A percentile compares a stretch with the other conserved stretches of the same genome.
phyloP scores from a whole-genome alignment of 2,113 vertebrate species.

The Pelobates fuscus region DNA sequence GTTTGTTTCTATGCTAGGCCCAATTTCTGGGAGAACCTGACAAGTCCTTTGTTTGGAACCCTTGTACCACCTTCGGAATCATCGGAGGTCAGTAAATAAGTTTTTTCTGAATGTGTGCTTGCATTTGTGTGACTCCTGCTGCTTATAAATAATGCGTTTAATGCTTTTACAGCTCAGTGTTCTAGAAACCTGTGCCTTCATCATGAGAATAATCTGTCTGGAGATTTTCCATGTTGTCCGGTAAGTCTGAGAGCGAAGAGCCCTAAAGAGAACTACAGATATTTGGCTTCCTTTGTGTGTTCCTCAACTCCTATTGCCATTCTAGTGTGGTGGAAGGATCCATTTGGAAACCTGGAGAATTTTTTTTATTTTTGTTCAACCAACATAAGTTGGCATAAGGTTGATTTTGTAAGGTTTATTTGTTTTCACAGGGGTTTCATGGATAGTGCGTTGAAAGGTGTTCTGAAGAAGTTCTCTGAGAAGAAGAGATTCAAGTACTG shows the following conservation, averaged over 20 bases:
- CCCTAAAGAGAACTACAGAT: too few relatives aligned
- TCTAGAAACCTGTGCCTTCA: slow-evolving; percentile 94
- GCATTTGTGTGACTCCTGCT: neutral
- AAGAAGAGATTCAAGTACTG: slow-evolving; percentile 91
- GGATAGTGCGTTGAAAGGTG: slow-evolving; percentile 88
- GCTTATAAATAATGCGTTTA: neutral
- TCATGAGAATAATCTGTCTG: slow-evolving; percentile 96
- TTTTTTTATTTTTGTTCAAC: neutral
- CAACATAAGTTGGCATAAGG: too few relatives aligned
- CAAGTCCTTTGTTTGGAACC: slow-evolving; percentile 85
- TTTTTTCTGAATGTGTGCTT: neutral
- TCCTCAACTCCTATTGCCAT: neutral
- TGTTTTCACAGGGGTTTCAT: slow-evolving; percentile 78
- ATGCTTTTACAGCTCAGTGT: slow-evolving; percentile 78
- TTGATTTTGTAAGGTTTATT: slow-evolving; percentile 1
- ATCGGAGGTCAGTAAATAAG: slow-evolving; percentile 78
- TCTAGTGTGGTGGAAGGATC: neutral
- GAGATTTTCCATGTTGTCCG: slow-evolving; percentile 96
- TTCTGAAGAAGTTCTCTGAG: slow-evolving; percentile 81
- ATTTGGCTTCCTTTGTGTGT: neutral
- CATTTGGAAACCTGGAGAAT: neutral
- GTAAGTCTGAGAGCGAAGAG: slow-evolving; percentile 60
- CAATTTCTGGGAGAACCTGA: slow-evolving; percentile 95
- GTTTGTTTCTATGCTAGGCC: slow-evolving; percentile 68
- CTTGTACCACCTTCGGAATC: slow-evolving; percentile 83